phyloP scores from a whole-genome alignment of 2,888 invertebrate genomes.

The Artemia sp. region DNA sequence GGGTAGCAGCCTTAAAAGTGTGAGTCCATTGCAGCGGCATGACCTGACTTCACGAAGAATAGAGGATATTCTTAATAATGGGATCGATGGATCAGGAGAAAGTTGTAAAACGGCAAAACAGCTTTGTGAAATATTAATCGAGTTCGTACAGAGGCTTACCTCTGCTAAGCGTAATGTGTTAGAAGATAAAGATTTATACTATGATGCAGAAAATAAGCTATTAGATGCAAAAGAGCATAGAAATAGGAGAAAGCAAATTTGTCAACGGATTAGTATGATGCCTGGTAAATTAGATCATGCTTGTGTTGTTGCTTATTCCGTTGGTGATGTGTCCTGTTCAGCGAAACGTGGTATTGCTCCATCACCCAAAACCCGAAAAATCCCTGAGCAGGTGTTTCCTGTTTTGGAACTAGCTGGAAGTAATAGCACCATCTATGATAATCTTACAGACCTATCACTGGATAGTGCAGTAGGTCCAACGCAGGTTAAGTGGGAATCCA shows the following conservation, averaged over 20 bases:
- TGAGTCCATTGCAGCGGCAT: conserved; percentile 56
- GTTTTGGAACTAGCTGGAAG: background rate
- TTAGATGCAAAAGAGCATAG: conserved; percentile 44
- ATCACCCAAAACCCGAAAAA: background rate
- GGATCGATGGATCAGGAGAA: conserved; percentile 41
- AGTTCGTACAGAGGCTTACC: conserved; percentile 59
- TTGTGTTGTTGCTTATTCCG: conserved; percentile 59
- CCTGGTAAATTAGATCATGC: conserved; percentile 81
- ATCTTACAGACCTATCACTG: too few relatives aligned
- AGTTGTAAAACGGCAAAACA: conserved; percentile 43
- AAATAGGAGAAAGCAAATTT: conserved; percentile 46
- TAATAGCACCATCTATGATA: background rate
- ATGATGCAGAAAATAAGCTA: conserved; percentile 33
- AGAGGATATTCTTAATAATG: conserved; percentile 53
- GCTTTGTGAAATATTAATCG: conserved; percentile 52
- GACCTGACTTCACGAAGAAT: conserved; percentile 53
- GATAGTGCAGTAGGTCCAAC: too few relatives aligned
- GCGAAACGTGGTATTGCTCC: background rate
- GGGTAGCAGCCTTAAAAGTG: conserved; percentile 38
- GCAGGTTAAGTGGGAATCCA: too few relatives aligned
- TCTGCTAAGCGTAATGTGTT: conserved; percentile 61
- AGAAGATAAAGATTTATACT: conserved; percentile 60
- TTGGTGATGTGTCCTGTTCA: conserved; percentile 36
- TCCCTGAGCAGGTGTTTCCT: background rate
- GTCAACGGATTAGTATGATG: conserved; percentile 54